These are phyloP conservation scores for Galbula dea DNA, from an alignment of 2,113 vertebrate species.

Conservation along the genomic window DNA sequence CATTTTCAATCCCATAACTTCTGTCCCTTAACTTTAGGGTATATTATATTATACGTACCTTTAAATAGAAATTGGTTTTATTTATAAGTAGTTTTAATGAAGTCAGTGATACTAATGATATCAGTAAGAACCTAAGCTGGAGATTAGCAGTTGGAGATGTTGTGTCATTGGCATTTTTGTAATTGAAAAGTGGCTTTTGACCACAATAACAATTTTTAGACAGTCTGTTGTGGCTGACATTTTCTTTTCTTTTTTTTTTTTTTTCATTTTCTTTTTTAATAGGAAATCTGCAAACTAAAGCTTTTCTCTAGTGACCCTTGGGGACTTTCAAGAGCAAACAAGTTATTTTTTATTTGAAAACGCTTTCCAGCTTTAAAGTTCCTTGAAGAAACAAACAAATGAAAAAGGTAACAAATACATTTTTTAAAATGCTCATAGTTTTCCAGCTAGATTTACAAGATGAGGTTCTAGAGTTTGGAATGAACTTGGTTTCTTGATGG, in stretches of 20 bases:
- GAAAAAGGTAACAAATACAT: not conserved
- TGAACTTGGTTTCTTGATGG: rapidly evolving
- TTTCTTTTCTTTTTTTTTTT: not conserved
- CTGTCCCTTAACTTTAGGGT: not conserved
- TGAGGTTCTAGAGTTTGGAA: not conserved
- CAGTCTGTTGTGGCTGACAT: not conserved
- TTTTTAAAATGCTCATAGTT: not conserved
- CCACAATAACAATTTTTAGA: conserved; percentile 13
- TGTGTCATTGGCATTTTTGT: not conserved
- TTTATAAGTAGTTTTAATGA: not conserved
- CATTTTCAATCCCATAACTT: not conserved
- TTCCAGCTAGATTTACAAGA: not conserved
- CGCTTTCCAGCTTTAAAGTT: not conserved
- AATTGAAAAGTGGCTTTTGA: conserved; percentile 20
- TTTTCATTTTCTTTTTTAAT: not conserved
- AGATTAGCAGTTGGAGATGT: not conserved
- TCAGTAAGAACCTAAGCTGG: not conserved
- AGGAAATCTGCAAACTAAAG: not conserved
- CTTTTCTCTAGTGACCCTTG: not conserved
- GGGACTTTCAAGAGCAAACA: conserved; percentile 6
- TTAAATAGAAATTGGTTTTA: not conserved
- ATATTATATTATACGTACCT: not conserved
- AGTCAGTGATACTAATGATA: not conserved
- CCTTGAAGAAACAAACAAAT: not conserved
- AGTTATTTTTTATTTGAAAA: not conserved